These are phyloP conservation scores for Acanthisitta chloris DNA, from an alignment of 2,113 vertebrate genomes.

Conservation along the genomic window DNA sequence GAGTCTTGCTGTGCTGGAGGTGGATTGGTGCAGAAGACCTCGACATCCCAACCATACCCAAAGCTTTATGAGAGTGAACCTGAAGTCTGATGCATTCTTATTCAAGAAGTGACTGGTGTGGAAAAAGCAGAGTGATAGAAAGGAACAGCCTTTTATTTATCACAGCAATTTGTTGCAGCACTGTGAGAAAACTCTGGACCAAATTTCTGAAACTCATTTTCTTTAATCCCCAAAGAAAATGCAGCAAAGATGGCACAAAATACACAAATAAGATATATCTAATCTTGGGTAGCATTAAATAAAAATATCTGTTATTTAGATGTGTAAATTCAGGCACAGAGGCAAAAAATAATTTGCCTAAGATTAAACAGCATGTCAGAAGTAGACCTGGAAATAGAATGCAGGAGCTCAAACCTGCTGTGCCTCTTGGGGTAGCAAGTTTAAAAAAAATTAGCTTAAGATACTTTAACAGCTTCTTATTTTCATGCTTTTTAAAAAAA, in stretches of 20 bases:
- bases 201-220: background rate
- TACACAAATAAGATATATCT: background rate
- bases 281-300: background rate
- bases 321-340: background rate
- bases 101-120: background rate
- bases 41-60: background rate
- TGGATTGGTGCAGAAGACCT: background rate
- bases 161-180: background rate
- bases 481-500: background rate
- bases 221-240: background rate
- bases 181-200: background rate
- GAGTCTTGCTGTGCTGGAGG: background rate
- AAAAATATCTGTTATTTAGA: background rate
- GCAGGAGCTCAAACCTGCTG: background rate
- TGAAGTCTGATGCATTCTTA: background rate
- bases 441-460: background rate
- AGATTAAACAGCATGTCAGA: background rate
- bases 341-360: background rate
- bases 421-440: background rate
- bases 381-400: background rate
- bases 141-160: background rate
- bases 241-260: background rate
- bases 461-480: background rate
- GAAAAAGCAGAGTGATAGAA: background rate
- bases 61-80: background rate